Conservation (phyloP, 2,797 vertebrate species). For the Myotis planiceps region DNA sequence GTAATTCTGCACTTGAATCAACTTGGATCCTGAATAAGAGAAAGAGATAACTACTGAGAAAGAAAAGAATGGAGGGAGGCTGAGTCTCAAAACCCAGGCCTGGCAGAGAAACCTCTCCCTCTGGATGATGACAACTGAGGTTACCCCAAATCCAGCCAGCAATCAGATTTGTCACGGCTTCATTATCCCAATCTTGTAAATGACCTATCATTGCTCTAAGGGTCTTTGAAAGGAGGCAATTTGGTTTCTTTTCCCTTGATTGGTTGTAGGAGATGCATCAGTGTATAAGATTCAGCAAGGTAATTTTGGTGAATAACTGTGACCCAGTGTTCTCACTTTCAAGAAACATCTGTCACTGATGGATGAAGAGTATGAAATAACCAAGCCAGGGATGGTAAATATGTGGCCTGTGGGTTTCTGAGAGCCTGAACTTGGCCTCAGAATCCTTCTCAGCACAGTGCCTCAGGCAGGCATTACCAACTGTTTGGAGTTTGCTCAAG, state of each 20-base stretch:
- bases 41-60: neutral
- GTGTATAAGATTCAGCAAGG: constrained; percentile 9
- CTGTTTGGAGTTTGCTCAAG: neutral
- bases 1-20: neutral
- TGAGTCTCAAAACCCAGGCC: neutral
- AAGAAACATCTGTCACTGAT: constrained; percentile 20
- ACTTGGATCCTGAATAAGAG: neutral
- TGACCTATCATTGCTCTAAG: neutral
- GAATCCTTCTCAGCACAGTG: constrained; percentile 45
- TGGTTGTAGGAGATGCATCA: neutral
- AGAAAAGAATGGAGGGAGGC: neutral
- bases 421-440: constrained; percentile 18
- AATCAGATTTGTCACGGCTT: neutral
- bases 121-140: neutral
- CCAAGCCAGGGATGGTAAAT: neutral
- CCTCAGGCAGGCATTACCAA: neutral
- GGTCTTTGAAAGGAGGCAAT: constrained; percentile 35
- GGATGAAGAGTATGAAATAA: neutral
- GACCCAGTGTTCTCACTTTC: neutral
- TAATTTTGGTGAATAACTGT: constrained; percentile 19
- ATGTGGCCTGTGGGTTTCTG: neutral
- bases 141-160: neutral
- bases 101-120: neutral
- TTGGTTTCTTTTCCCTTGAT: constrained; percentile 36
- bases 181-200: neutral